Base-by-base conservation (phyloP, 2,888 invertebrate genomes). In the Pollenia amentaria region DNA sequence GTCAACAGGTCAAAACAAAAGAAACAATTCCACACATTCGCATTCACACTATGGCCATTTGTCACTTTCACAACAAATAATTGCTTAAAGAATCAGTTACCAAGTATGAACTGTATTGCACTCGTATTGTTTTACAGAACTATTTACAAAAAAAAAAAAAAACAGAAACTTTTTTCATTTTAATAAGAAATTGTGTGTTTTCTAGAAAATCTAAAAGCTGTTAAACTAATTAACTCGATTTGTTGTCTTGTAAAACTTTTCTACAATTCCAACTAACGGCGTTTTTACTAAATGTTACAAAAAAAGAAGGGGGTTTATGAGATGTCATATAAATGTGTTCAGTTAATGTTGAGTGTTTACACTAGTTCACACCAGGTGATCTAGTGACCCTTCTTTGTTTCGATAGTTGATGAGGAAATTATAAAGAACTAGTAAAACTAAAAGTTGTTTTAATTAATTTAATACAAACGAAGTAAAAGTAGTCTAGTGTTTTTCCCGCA, bases 191-290 rank as follows among this genome's bases (percentile, higher is more conserved):
- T 29, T 29, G 29, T 76, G 18, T 67, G 51, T 77, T 62, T 21
- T 72, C 78, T 70, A 67, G 48, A 70, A 79, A 75, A 21, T 51
- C 76, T 18, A 84, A 87, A 87, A 87, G 84, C 87, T 87, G 77
- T 87, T 87, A 87, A 87, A 87, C 80, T 87, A 87, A 87, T 87
- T 87, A 87, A 67, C 77, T 87, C 77, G 44, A 72, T 62, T 80
- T 80, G n/a, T 14, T 82, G n/a, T n/a, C n/a, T n/a, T n/a, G 75
- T 12, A 57, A 72, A 65, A 79, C 67, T 69, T 62, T 46, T 21
- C 64, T 57, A 42, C 44, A 53, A 42, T 82, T 60, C 62, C 73
- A 64, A 64, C 53, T 78, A 78, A 82, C 78, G 51, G 82, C 40
- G 65, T 57, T 29, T 69, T 55, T 44, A 1, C 38, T 62, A 10